These are phyloP conservation scores for Ladona fulva DNA, from an alignment of 1,140 invertebrate species.

Conservation along the genomic window DNA sequence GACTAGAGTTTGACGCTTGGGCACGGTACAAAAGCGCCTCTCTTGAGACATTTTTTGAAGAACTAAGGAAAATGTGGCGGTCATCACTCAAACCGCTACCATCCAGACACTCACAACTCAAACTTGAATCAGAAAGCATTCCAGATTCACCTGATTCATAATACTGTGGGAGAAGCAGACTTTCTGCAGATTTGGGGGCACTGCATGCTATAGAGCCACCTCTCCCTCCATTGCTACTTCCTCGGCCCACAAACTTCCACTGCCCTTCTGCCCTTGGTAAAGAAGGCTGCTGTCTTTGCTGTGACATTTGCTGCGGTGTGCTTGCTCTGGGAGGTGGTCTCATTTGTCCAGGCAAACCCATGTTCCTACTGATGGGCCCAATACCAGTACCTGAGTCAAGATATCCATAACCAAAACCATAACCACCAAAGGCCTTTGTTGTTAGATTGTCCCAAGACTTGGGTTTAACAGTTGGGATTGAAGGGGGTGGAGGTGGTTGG, in stretches of 20 bases:
- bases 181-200: neutral
- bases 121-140: neutral
- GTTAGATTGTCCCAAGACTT: constrained; percentile 82
- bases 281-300: neutral
- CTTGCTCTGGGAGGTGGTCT: neutral
- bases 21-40: neutral
- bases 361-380: neutral
- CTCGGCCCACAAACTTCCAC: neutral
- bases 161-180: neutral
- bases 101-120: neutral
- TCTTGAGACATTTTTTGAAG: neutral
- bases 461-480: constrained; percentile 50
- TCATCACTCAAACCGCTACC: neutral
- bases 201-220: neutral
- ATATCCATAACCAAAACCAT: constrained; percentile 76
- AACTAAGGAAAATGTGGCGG: neutral
- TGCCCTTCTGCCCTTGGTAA: neutral
- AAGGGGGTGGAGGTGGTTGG: constrained; percentile 30
- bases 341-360: neutral
- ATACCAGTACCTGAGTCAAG: constrained; percentile 47
- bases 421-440: constrained; percentile 70
- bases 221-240: neutral
- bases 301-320: neutral
- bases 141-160: neutral
- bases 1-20: neutral